phyloP scores from a whole-genome alignment of 2,888 invertebrate genomes.

The Aricia artaxerxes region DNA sequence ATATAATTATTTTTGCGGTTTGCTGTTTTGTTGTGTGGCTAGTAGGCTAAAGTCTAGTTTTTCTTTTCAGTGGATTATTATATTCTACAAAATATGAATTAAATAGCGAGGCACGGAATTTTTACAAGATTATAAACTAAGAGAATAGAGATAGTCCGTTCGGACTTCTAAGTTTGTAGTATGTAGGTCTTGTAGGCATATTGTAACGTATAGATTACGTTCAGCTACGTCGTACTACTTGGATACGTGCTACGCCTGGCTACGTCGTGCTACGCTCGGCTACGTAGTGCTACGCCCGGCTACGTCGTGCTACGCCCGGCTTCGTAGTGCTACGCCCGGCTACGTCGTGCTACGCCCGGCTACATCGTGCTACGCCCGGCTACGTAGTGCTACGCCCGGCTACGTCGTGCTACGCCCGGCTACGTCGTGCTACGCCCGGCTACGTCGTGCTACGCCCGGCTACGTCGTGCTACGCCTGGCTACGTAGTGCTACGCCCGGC shows the following conservation, averaged over 20 bases:
- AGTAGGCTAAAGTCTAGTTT: background rate
- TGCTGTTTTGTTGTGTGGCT: background rate
- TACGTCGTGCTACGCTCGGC: background rate
- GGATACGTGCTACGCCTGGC: too few species aligned
- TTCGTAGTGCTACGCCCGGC: background rate
- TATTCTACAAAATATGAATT: background rate
- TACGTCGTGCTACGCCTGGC: background rate
- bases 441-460: background rate
- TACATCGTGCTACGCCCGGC: background rate
- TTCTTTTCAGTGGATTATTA: background rate
- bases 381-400: background rate
- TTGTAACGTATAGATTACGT: too few species aligned
- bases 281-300: background rate
- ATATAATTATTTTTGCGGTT: constrained; percentile 46
- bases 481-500: background rate
- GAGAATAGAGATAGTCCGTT: too few species aligned
- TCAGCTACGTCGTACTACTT: too few species aligned
- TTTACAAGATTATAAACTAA: too few species aligned
- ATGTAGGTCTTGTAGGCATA: too few species aligned
- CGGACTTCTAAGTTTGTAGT: too few species aligned
- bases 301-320: background rate
- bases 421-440: background rate
- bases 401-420: background rate
- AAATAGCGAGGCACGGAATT: too few species aligned
- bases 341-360: background rate